phyloP scores from a whole-genome alignment of 2,113 vertebrate genomes.

The Cricetomys ansorgei region DNA sequence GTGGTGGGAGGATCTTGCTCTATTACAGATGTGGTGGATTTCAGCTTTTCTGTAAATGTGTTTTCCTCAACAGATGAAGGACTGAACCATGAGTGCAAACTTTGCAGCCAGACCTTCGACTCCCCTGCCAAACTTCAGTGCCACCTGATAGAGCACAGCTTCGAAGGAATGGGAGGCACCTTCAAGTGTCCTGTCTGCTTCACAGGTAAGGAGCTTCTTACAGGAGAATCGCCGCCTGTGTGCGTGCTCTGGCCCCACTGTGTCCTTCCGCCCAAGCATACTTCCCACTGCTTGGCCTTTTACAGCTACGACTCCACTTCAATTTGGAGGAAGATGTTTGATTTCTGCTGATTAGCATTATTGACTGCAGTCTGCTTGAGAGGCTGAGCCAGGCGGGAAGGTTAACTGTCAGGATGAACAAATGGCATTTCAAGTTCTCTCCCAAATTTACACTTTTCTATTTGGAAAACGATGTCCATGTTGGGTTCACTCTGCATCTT shows the following conservation, averaged over 20 bases:
- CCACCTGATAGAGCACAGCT: slow-evolving; percentile 99
- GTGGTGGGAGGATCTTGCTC: background rate
- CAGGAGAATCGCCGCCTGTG: background rate
- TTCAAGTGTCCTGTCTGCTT: slow-evolving; percentile 99
- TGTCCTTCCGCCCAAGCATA: background rate
- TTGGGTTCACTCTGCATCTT: slow-evolving; percentile 59
- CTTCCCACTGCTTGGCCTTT: slow-evolving; percentile 64
- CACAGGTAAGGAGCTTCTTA: slow-evolving; percentile 90
- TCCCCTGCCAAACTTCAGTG: slow-evolving; percentile 99
- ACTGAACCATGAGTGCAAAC: slow-evolving; percentile 98
- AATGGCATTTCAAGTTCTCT: slow-evolving; percentile 75
- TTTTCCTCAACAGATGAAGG: slow-evolving; percentile 94
- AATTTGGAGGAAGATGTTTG: slow-evolving; percentile 76
- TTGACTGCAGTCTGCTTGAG: slow-evolving; percentile 74
- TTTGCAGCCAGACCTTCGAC: slow-evolving; percentile 99
- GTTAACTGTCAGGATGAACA: slow-evolving; percentile 74
- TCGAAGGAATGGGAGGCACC: slow-evolving; percentile 99
- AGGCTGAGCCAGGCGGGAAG: slow-evolving; percentile 74
- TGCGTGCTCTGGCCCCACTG: background rate
- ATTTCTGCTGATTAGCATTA: slow-evolving; percentile 82
- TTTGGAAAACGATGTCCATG: slow-evolving; percentile 64
- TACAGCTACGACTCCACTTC: slow-evolving; percentile 57
- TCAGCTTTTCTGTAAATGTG: slow-evolving; percentile 75
- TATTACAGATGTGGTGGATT: background rate
- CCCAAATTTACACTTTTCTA: slow-evolving; percentile 59